A percentile compares a stretch with the other conserved stretches of the same genome.
These are phyloP conservation scores for Perca schrenkii DNA, from an alignment of 2,113 vertebrate genomes.

Conservation along the genomic window DNA sequence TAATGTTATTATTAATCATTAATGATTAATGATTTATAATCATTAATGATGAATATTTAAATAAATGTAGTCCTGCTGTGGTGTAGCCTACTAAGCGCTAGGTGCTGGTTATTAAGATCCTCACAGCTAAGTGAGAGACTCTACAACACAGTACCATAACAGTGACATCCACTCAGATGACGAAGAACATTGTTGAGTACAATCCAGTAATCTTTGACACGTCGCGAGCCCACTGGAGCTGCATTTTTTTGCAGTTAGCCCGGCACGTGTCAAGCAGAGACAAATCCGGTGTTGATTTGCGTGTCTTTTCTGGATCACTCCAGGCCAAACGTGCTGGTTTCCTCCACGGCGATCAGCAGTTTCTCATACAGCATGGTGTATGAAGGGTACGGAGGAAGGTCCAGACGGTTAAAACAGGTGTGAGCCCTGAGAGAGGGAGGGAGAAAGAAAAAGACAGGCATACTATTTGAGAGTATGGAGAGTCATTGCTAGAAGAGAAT, in stretches of 20 bases:
- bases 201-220: conserved; percentile 10
- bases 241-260: background rate
- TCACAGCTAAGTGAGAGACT: conserved; percentile 20
- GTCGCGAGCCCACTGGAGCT: background rate
- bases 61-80: conserved; percentile 25
- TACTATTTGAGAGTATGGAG: background rate
- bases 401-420: conserved; percentile 97
- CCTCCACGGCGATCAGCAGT: conserved; percentile 96
- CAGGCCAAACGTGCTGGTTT: conserved; percentile 98
- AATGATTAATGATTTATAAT: too few relatives aligned
- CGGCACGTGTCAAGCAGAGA: conserved; percentile 1
- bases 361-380: conserved; percentile 97
- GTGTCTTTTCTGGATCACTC: conserved; percentile 86
- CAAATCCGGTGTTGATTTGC: background rate
- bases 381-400: conserved; percentile 96
- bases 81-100: background rate
- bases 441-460: background rate
- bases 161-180: conserved; percentile 45
- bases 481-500: background rate
- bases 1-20: too few relatives aligned
- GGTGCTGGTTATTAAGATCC: conserved; percentile 27
- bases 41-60: background rate
- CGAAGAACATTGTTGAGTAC: conserved; percentile 26
- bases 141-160: conserved; percentile 23
- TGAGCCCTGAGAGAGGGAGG: conserved; percentile 88